Percentiles rank a stretch among this genome's conserved stretches.
These are phyloP conservation scores for Isurus oxyrinchus DNA, from an alignment of 2,113 vertebrate genomes.

Conservation along the genomic window DNA sequence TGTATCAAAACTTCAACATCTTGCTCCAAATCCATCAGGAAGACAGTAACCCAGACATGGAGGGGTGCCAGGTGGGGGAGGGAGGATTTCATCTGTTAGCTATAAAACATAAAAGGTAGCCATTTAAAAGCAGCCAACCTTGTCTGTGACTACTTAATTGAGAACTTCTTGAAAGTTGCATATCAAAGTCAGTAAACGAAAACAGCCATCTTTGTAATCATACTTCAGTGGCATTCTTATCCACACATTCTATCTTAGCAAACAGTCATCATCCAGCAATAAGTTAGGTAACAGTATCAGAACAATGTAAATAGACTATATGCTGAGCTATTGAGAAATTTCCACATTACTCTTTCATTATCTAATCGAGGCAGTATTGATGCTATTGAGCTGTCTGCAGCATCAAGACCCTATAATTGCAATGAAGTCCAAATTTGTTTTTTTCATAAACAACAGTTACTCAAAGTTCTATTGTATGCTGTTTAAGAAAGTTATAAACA, in stretches of 20 bases:
- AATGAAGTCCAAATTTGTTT: neutral
- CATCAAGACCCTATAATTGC: neutral
- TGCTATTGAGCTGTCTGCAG: neutral
- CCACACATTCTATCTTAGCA: neutral
- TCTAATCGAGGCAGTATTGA: neutral
- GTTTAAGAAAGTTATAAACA: neutral
- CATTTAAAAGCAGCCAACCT: neutral
- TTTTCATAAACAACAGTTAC: neutral
- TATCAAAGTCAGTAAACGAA: neutral
- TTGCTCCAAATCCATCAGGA: neutral
- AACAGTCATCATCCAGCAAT: neutral
- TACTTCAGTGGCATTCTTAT: neutral
- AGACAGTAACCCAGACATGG: neutral
- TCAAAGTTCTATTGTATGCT: neutral
- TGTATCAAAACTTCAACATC: neutral
- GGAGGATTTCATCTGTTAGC: neutral
- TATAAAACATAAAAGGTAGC: neutral
- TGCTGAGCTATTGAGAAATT: neutral
- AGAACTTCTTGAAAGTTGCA: neutral
- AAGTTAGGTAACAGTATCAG: neutral
- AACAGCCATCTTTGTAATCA: neutral
- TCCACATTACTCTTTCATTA: neutral
- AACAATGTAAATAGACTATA: neutral
- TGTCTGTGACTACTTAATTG: neutral
- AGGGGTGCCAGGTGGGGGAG: neutral